Conservation (phyloP, 2,113 vertebrate genomes). For the Rhinichthys klamathensis region DNA sequence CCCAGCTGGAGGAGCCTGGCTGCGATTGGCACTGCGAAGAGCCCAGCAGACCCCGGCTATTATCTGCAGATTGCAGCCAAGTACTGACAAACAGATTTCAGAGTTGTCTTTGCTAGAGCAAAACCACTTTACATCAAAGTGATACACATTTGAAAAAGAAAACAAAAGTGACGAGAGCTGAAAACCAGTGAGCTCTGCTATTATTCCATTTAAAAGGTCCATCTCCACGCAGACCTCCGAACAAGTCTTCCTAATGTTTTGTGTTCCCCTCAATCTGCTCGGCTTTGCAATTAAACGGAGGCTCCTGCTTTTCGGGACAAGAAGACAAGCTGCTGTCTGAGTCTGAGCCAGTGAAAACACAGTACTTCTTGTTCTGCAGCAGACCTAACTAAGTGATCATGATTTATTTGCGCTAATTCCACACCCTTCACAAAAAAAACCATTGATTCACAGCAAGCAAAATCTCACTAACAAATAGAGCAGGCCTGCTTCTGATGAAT, state of each 20-base stretch:
- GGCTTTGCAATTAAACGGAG: constrained; percentile 6
- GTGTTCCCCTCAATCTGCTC: background rate
- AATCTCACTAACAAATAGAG: constrained; percentile 40
- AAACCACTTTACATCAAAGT: constrained; percentile 21
- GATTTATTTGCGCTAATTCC: constrained; percentile 50
- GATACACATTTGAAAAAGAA: background rate
- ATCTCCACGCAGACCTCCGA: constrained; percentile 41
- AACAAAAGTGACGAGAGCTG: background rate
- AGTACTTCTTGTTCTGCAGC: constrained; percentile 23
- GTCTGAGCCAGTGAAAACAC: constrained; percentile 25
- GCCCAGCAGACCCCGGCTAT: constrained; percentile 23
- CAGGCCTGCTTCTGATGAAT: constrained; percentile 50
- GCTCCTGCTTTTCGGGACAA: constrained; percentile 16
- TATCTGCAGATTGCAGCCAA: constrained; percentile 40
- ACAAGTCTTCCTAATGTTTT: constrained; percentile 2
- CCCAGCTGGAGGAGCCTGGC: constrained; percentile 26
- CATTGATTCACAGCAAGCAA: constrained; percentile 42
- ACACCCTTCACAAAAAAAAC: constrained; percentile 41
- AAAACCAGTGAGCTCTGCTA: background rate
- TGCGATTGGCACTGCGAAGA: constrained; percentile 14
- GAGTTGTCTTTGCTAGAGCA: constrained; percentile 2
- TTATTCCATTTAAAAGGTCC: constrained; percentile 30
- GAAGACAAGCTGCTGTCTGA: constrained; percentile 22
- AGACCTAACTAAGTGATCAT: constrained; percentile 38
- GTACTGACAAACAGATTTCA: constrained; percentile 23